Percentiles rank a stretch among this genome's conserved stretches.
Conservation (phyloP, 2,113 vertebrate species). For the Plectropomus leopardus region DNA sequence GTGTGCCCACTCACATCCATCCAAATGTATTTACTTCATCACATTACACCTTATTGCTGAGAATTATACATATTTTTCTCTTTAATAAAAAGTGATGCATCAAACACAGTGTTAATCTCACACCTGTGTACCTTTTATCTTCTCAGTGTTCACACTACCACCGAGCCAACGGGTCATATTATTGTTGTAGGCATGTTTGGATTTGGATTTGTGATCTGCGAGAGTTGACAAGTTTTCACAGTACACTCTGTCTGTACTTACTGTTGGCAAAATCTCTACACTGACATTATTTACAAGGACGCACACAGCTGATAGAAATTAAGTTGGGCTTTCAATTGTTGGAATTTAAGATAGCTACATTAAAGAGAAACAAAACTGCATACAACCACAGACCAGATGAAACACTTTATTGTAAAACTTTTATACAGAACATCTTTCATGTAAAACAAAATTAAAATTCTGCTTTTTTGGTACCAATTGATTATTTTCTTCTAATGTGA, state of each 20-base stretch:
- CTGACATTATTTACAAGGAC: slow-evolving; percentile 8
- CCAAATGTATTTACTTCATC: slow-evolving; percentile 17
- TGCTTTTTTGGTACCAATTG: neutral
- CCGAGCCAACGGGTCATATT: neutral
- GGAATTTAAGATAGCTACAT: slow-evolving; percentile 7
- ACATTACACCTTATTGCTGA: neutral
- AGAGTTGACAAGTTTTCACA: neutral
- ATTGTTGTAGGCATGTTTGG: neutral
- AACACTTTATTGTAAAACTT: slow-evolving; percentile 11
- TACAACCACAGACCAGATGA: slow-evolving; percentile 11
- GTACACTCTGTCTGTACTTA: neutral
- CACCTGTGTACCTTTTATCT: neutral
- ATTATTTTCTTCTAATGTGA: neutral
- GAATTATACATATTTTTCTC: neutral
- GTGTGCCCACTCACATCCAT: slow-evolving; percentile 16
- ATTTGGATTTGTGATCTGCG: neutral
- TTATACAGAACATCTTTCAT: neutral
- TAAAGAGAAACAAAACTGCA: slow-evolving; percentile 23
- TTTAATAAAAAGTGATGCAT: neutral
- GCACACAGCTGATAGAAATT: slow-evolving; percentile 22
- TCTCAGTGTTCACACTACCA: neutral
- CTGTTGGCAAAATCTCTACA: neutral
- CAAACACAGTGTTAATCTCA: neutral
- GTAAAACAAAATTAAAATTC: neutral
- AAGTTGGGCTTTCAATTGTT: neutral